A percentile compares a stretch with the other conserved stretches of the same genome.
phyloP scores from a whole-genome alignment of 2,888 invertebrate species.

The Serrognathus titanus region DNA sequence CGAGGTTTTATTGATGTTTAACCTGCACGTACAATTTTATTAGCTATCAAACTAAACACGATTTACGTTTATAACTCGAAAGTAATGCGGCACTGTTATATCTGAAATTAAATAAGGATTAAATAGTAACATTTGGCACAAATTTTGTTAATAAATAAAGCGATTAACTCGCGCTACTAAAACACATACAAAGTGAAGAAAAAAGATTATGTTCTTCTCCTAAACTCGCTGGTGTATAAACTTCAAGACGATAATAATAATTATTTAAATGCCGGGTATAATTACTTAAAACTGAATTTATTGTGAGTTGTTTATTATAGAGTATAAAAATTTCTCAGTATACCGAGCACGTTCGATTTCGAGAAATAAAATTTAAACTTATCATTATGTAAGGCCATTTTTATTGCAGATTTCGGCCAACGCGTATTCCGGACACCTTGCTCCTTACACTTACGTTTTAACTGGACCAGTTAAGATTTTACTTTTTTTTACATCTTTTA shows the following conservation, averaged over 20 bases:
- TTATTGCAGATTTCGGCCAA: slow-evolving; percentile 21
- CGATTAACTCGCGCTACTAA: slow-evolving; percentile 3
- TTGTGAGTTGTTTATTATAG: slow-evolving; percentile 13
- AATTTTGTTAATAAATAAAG: too few species aligned
- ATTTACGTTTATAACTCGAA: slow-evolving; percentile 5
- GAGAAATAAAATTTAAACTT: slow-evolving; percentile 32
- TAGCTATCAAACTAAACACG: slow-evolving; percentile 13
- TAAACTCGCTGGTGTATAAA: background rate
- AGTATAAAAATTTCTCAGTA: slow-evolving; percentile 10
- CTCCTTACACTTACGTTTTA: slow-evolving; percentile 8
- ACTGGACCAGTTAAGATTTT: slow-evolving; percentile 15
- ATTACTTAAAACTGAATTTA: slow-evolving; percentile 13
- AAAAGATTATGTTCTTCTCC: too few species aligned
- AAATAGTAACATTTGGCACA: too few species aligned
- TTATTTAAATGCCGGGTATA: slow-evolving; percentile 13
- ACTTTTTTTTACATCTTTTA: background rate
- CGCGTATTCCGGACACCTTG: slow-evolving; percentile 15
- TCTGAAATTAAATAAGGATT: too few species aligned
- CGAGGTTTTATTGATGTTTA: too few species aligned
- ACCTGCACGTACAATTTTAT: slow-evolving; percentile 9
- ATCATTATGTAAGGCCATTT: slow-evolving; percentile 21
- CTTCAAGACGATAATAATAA: slow-evolving; percentile 8
- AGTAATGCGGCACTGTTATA: too few species aligned
- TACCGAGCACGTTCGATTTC: slow-evolving; percentile 19
- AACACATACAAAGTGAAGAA: too few species aligned